Conservation (phyloP, 2,113 vertebrate species). For the Platysteira castanea region DNA sequence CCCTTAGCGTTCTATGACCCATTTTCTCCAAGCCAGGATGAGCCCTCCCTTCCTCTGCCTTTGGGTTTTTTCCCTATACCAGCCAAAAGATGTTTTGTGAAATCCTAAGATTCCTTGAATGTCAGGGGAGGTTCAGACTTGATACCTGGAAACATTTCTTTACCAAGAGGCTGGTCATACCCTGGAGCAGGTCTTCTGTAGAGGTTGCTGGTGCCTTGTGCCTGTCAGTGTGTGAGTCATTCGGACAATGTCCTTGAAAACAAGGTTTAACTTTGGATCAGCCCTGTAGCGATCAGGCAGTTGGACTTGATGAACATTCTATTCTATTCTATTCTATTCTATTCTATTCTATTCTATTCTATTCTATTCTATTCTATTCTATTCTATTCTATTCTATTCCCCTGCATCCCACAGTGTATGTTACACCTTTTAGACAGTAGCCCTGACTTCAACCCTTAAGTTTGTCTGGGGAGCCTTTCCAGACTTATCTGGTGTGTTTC, state of each 20-base stretch:
- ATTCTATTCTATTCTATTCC: no score
- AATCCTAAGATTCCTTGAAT: not conserved
- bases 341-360: no score
- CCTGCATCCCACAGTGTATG: not conserved
- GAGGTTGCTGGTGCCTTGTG: not conserved
- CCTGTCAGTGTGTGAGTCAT: not conserved
- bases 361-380: not conserved
- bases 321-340: not conserved
- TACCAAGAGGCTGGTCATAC: not conserved
- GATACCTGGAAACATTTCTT: not conserved
- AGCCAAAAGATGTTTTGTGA: not conserved
- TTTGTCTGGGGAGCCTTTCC: not conserved
- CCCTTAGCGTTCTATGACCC: not conserved
- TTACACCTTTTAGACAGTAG: not conserved
- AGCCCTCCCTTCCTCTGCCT: not conserved
- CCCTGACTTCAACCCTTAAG: not conserved
- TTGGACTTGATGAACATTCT: not conserved
- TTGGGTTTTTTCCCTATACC: not conserved
- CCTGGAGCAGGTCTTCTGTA: not conserved
- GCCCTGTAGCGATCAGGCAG: not conserved
- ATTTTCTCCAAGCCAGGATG: not conserved
- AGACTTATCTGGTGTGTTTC: not conserved
- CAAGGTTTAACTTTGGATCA: not conserved
- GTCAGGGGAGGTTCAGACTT: not conserved
- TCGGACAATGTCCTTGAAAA: not conserved